phyloP scores from a whole-genome alignment of 2,797 vertebrate species.

The Megaceryle alcyon region DNA sequence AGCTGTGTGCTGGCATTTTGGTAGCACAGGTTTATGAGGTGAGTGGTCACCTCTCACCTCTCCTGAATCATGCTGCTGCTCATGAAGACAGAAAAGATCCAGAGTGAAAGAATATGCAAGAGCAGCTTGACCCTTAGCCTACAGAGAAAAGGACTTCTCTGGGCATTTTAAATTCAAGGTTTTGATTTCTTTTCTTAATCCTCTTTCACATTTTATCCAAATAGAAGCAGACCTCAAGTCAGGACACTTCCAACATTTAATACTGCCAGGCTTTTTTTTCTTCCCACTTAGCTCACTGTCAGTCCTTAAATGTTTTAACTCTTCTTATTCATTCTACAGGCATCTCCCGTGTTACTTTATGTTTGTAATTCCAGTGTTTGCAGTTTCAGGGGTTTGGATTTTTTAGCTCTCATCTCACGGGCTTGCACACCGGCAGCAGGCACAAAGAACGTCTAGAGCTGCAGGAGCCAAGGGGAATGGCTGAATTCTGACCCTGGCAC shows the following conservation, averaged over 20 bases:
- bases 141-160: background rate
- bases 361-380: background rate
- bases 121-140: background rate
- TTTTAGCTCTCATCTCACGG: background rate
- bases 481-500: background rate
- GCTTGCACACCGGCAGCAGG: background rate
- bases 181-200: background rate
- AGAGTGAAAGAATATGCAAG: background rate
- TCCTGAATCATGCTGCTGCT: background rate
- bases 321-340: background rate
- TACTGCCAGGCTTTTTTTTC: background rate
- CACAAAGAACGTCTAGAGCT: background rate
- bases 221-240: background rate
- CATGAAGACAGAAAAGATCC: background rate
- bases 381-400: too few species aligned
- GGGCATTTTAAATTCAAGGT: background rate
- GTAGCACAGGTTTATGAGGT: background rate
- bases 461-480: rapidly evolving
- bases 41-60: background rate
- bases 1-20: background rate
- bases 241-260: background rate
- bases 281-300: background rate
- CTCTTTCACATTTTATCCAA: background rate
- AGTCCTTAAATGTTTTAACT: background rate
- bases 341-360: background rate